Percentiles rank a stretch among this genome's conserved stretches.
These are phyloP conservation scores for Lycaon pictus DNA, from an alignment of 2,113 vertebrate genomes.

Conservation along the genomic window DNA sequence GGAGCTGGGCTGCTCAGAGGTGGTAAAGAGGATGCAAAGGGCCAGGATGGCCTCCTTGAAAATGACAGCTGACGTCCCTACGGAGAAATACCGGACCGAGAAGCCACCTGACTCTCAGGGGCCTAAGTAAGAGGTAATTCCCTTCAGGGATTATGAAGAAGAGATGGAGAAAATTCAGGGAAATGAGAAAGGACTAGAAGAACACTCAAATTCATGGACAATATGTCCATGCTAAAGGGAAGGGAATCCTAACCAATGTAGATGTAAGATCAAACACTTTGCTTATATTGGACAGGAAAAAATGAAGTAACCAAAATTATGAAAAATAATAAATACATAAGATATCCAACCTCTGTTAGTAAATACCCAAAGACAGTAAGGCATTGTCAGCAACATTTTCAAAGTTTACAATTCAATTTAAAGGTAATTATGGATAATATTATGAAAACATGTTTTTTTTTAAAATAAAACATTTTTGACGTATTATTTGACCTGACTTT, in stretches of 20 bases:
- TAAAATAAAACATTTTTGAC: background rate
- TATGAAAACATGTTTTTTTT: background rate
- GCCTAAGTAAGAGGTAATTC: background rate
- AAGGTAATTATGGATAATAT: background rate
- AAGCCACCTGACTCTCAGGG: background rate
- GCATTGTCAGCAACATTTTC: background rate
- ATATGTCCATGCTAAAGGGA: background rate
- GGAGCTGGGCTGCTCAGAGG: no score
- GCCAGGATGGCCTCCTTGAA: background rate
- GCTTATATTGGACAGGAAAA: background rate
- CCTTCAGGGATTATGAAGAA: background rate
- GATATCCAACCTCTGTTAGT: background rate
- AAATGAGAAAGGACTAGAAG: background rate
- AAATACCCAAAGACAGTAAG: background rate
- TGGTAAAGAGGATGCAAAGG: no score
- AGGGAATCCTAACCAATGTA: background rate
- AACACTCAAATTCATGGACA: background rate
- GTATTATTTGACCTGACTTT: background rate
- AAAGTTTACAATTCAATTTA: background rate
- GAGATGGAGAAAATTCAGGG: background rate
- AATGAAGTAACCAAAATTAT: background rate
- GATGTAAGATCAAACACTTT: background rate
- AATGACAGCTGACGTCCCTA: background rate
- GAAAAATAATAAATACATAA: background rate
- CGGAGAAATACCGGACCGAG: background rate